Conservation (phyloP, 2,888 invertebrate genomes). For the Drosophila mercatorum region DNA sequence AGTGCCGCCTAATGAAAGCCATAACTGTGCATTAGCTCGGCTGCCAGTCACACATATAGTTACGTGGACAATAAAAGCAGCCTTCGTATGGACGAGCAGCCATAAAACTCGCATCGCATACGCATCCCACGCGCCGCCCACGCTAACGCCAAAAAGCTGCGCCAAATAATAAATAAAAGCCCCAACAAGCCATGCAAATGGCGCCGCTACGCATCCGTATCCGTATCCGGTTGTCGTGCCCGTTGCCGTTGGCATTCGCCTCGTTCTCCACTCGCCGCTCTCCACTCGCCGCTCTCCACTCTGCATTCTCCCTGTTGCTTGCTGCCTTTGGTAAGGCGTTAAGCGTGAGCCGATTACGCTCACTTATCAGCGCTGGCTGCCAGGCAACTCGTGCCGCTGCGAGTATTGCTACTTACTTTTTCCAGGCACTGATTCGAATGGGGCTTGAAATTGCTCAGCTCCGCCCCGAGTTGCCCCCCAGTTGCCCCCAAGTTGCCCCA, state of each 20-base stretch:
- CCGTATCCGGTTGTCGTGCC: slow-evolving; percentile 48
- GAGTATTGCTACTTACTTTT: slow-evolving; percentile 44
- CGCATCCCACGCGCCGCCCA: slow-evolving; percentile 1
- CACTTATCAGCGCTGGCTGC: slow-evolving; percentile 65
- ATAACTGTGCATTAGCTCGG: slow-evolving; percentile 59
- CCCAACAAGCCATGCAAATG: slow-evolving; percentile 57
- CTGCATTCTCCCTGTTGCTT: neutral
- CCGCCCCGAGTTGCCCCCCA: neutral
- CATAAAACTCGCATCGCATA: slow-evolving; percentile 44
- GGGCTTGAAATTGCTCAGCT: neutral
- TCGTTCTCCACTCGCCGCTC: neutral
- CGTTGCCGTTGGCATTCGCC: slow-evolving; percentile 19
- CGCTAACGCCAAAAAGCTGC: slow-evolving; percentile 32
- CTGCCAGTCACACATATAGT: slow-evolving; percentile 33
- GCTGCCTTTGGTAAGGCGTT: slow-evolving; percentile 52
- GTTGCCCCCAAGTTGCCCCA: neutral
- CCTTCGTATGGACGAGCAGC: slow-evolving; percentile 60
- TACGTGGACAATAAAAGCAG: slow-evolving; percentile 57
- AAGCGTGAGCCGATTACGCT: slow-evolving; percentile 76
- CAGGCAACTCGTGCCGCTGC: slow-evolving; percentile 31
- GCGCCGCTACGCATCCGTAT: slow-evolving; percentile 60
- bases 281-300: neutral
- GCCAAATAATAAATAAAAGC: slow-evolving; percentile 67
- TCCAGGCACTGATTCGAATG: slow-evolving; percentile 23
- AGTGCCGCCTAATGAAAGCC: slow-evolving; percentile 52